Base-by-base conservation (phyloP, 2,797 vertebrate genomes). In the Yasuhikotakia modesta region DNA sequence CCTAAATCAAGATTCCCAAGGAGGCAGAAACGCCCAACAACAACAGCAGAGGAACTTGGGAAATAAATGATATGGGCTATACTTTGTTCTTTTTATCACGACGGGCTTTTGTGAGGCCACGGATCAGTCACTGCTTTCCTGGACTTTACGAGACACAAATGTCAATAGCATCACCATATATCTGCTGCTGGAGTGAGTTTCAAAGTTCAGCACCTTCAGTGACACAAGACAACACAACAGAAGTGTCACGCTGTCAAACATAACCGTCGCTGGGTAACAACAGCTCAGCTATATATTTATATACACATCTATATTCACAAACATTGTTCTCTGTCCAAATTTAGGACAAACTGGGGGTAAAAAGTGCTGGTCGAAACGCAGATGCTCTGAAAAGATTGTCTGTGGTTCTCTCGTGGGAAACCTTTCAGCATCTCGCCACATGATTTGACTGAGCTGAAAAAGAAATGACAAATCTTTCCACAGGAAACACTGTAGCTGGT, bases 91-190 rank as follows among this genome's bases (percentile, higher is more conserved):
- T 55, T 76, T 45, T 27, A 52, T 65, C 1, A 22, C 19, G 19
- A 63, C 22, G 66, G 74, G 32, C 75, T 78, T 60, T 79, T 84
- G 69, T 85, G 69, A 66, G 57, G 43, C 45, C 61, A 88, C 81
- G 81, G 74, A 85, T 80, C 78, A 84, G 70, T 82, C 69, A 30
- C 67, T 78, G 52, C 57, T 73, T 77, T 63, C 24, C 58, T 74
- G n/a, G 2, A 82, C 61, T 85, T 84, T 70, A 87, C 82, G 86
- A 73, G 75, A 65, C 76, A 83, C 70, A 81, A 79, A 82, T 76
- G 82, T 85, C 86, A 86, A 91, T 90, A 87, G 68, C 57, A 61
- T 53, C 27, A 19, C 17, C 75, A 76, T 88, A 83, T 73, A 81
- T 88, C 82, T 79, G 13, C 73, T 71, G 78, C 55, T 70, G 69